Evolutionary conservation across 35 echinoderm and acorn worm species (phyloP).

Genomic region (Stichopus chloronotus): DNA sequence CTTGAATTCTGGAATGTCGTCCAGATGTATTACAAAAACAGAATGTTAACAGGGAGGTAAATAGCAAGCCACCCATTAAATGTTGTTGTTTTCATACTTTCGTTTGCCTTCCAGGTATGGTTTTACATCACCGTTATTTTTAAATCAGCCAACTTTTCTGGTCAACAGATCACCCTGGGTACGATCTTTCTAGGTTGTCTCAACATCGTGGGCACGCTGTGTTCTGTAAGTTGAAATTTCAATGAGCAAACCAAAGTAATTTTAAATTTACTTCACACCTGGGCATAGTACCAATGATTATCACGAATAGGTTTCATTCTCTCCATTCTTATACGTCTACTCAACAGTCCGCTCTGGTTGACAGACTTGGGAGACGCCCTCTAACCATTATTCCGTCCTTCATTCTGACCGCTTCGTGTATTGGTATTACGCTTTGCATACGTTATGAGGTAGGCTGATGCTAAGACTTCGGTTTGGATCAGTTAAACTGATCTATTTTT

Average conservation of each 20-base stretch:
- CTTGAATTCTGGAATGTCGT: no score
- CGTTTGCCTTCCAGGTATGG: slow-evolving; percentile 45
- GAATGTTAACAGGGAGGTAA: no score
- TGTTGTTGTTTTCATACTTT: no score
- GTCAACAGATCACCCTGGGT: slow-evolving; percentile 22
- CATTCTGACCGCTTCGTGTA: background rate
- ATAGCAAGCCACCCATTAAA: no score
- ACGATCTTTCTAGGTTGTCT: slow-evolving; percentile 41
- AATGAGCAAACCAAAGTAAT: no score
- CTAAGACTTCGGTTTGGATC: no score
- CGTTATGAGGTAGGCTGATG: slow-evolving; percentile 44
- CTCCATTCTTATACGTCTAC: no score
- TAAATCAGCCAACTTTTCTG: background rate
- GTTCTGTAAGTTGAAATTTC: slow-evolving; percentile 58
- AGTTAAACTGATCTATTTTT: no score
- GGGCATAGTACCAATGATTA: no score
- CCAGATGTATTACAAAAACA: no score
- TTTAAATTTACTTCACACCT: no score
- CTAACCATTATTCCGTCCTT: slow-evolving; percentile 27
- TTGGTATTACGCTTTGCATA: slow-evolving; percentile 38
- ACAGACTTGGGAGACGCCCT: slow-evolving; percentile 60
- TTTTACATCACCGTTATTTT: slow-evolving; percentile 60
- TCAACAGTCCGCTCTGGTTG: slow-evolving; percentile 53
- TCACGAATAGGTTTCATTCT: no score
- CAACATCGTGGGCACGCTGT: slow-evolving; percentile 39